These are phyloP conservation scores for Simalia tracyae DNA, from an alignment of 2,797 vertebrate genomes.

Conservation along the genomic window DNA sequence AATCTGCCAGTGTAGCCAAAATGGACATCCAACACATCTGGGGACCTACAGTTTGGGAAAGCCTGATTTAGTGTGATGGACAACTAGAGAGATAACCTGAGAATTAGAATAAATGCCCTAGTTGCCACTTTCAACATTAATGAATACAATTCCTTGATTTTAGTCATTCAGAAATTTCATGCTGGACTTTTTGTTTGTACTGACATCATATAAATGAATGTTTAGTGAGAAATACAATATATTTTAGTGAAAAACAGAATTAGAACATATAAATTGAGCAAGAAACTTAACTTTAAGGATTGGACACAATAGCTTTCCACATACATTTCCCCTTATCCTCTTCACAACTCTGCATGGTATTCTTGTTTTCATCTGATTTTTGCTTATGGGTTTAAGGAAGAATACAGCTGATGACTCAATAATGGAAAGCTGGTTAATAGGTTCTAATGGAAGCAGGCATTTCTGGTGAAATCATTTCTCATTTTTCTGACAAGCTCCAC, in stretches of 20 bases:
- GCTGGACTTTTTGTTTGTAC: background rate
- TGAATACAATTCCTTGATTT: background rate
- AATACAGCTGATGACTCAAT: slow-evolving; percentile 4
- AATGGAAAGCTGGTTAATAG: background rate
- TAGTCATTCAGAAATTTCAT: background rate
- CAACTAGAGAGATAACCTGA: background rate
- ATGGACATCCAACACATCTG: background rate
- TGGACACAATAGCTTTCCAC: background rate
- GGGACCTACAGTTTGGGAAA: background rate
- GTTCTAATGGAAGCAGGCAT: background rate
- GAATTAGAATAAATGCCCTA: background rate
- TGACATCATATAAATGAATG: background rate
- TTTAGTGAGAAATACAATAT: background rate
- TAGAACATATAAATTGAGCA: background rate
- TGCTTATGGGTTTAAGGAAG: background rate
- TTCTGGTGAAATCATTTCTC: slow-evolving; percentile 8
- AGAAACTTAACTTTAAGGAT: background rate
- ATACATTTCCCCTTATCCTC: background rate
- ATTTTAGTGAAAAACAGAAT: background rate
- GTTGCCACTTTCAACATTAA: background rate
- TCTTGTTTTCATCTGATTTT: slow-evolving; percentile 53
- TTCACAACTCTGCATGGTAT: background rate
- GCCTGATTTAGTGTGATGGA: background rate
- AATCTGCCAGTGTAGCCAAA: background rate
- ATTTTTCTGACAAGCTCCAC: background rate